These are phyloP conservation scores for Crioceris asparagi DNA, from an alignment of 2,888 invertebrate species.

Conservation along the genomic window DNA sequence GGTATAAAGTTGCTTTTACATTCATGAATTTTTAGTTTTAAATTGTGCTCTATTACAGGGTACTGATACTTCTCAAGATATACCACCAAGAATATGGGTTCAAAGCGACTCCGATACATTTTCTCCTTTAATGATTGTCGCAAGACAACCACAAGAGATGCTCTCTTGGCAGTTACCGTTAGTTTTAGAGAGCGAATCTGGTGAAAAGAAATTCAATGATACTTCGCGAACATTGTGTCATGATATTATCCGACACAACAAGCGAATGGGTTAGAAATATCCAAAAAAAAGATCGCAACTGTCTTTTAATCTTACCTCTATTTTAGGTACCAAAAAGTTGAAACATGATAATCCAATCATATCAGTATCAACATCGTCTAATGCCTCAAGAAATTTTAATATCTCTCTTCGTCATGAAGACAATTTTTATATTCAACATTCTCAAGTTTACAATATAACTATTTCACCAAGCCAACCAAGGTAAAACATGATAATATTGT, in stretches of 20 bases:
- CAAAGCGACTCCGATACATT: constrained; percentile 18
- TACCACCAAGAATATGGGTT: constrained; percentile 24
- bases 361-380: constrained; percentile 46
- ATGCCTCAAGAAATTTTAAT: constrained; percentile 45
- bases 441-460: constrained; percentile 37
- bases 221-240: constrained; percentile 52
- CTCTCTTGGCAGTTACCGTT: constrained; percentile 74
- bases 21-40: no score
- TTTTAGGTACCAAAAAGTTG: constrained; percentile 10
- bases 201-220: constrained; percentile 41
- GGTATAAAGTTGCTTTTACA: no score
- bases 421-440: constrained; percentile 45
- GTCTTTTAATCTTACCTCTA: constrained; percentile 1
- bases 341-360: constrained; percentile 12
- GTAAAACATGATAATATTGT: constrained; percentile 10
- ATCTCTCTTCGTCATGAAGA: constrained; percentile 47
- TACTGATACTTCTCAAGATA: constrained; percentile 1
- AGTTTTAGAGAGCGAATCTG: constrained; percentile 41
- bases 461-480: constrained; percentile 35
- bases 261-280: constrained; percentile 9
- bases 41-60: background rate
- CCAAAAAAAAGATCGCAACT: no score
- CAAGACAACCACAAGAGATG: constrained; percentile 61
- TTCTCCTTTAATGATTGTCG: constrained; percentile 60
- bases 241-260: constrained; percentile 35